Base-by-base conservation (phyloP, 2,888 invertebrate genomes). In the Flexamia atlantica region DNA sequence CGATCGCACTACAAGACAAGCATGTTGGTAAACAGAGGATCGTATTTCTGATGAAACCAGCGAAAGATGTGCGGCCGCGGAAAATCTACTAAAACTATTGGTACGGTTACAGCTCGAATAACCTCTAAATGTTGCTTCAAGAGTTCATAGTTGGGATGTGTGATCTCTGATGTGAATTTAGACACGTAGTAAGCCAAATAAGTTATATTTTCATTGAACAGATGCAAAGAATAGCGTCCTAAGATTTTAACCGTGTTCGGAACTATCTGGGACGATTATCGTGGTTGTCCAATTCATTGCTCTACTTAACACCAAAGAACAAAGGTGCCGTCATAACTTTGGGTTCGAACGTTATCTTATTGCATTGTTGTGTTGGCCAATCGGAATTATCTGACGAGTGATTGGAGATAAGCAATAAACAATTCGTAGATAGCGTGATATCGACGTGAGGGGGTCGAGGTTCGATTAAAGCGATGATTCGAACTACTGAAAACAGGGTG, bases 41-140 rank as follows among this genome's bases (percentile, higher is more conserved):
- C 64, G 30, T 5, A 64, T 64, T 64, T n/a, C 64, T n/a, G 28
- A 64, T 64, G 64, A 64, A 14, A 14, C 28, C 17, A 64, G 25
- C 64, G 64, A 17, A 64, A 53, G 10, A 12, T 57, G 20, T 23
- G 1, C 14, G 14, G 23, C 25, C 57, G 14, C 64, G 30, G n/a
- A 28, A 28, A 28, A 5, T 10, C 7, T 64, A 64, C 64, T 64
- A 64, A n/a, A n/a, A n/a, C n/a, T n/a, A n/a, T n/a, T n/a, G n/a
- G n/a, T n/a, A n/a, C n/a, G n/a, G n/a, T n/a, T n/a, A n/a, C n/a
- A n/a, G n/a, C n/a, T n/a, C n/a, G n/a, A n/a, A n/a, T n/a, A n/a
- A n/a, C n/a, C 60, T 14, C 23, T 60, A 60, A 20, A 53, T 53
- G 4, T 53, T n/a, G 20, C 53, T n/a, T n/a, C 53, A 17, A n/a